These are phyloP conservation scores for Monochamus saltuarius DNA, from an alignment of 1,140 invertebrate species.

Conservation along the genomic window DNA sequence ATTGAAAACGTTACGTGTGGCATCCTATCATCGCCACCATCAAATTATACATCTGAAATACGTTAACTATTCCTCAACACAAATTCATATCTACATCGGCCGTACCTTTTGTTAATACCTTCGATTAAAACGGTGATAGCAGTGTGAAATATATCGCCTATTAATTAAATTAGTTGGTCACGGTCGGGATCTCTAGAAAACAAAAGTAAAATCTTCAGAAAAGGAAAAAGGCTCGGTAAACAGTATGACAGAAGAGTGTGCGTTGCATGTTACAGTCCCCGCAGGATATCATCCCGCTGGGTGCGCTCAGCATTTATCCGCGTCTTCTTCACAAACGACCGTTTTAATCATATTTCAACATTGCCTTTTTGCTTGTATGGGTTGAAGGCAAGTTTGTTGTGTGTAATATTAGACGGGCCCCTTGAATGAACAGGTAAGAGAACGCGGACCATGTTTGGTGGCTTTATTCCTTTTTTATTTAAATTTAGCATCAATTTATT, in stretches of 20 bases:
- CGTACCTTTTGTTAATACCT: too few species aligned
- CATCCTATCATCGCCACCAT: too few species aligned
- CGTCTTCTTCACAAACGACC: constrained; percentile 12
- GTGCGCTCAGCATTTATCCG: constrained; percentile 17
- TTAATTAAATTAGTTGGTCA: neutral
- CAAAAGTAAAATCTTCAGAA: neutral
- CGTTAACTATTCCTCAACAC: too few species aligned
- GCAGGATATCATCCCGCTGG: constrained; percentile 16
- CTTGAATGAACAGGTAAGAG: too few species aligned
- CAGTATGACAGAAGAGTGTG: constrained; percentile 16
- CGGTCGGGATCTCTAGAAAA: neutral
- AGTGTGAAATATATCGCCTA: constrained; percentile 8
- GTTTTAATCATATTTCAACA: constrained; percentile 14
- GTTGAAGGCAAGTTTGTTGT: too few species aligned
- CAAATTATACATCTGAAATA: too few species aligned
- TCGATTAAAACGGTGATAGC: constrained; percentile 14
- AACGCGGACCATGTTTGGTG: too few species aligned
- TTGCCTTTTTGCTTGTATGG: neutral
- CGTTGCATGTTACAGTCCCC: constrained; percentile 14
- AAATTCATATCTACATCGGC: too few species aligned
- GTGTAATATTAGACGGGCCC: too few species aligned
- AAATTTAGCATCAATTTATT: too few species aligned
- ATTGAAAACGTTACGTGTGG: too few species aligned
- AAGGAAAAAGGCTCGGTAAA: constrained; percentile 3
- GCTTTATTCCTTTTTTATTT: too few species aligned